Evolutionary conservation across 1,140 invertebrate genomes (phyloP), one percentile per base, ranked within the genome.

Genomic region (Drosophila auraria): DNA sequence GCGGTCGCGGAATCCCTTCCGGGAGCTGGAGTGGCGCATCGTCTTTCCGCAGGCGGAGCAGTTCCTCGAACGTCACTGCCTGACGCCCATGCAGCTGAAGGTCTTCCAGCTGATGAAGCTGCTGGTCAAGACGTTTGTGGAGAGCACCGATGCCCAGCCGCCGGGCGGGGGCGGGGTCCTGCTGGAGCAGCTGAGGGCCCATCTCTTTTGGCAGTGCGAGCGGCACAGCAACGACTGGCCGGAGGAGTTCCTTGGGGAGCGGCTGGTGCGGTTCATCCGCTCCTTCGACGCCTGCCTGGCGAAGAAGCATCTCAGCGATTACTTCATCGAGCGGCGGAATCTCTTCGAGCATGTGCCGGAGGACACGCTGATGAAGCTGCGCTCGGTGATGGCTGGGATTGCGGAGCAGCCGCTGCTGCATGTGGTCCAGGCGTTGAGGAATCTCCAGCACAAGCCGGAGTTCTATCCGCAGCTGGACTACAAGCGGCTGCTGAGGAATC

Each of bases 171-270:
- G 82, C 1, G 60, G 82, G 0, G 57, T 61, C 54, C 80, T 76
- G 14, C 65, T 78, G 87, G 94, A 95, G 61, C 96, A 97, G 84
- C 94, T 97, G n/a, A 94, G 96, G 61, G 96, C 95, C 60, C 95
- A 96, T 82, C 89, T 97, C n/a, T 97, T 96, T 86, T 97, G 96
- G 96, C 94, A 97, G 91, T 96, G 96, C 70, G 96, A 97, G 87
- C 94, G 95, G 30, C 94, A 95, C 70, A 95, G 94, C 77, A 94
- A 94, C 3, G 95, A 94, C 51, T 97, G 96, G 96, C 94, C 95
- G 0, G 95, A 97, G 74, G 94, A 96, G 89, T 93, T 95, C 42
- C 93, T 96, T 0, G 96, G 96, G 15, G 94, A 95, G 77, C 95
- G 94, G 40, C 79, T 97, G n/a, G 86, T 95, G 49, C 92, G 94